Percentiles rank a stretch among this genome's conserved stretches.
Evolutionary conservation across 2,797 vertebrate species (phyloP).

Genomic region (Coreius guichenoti): DNA sequence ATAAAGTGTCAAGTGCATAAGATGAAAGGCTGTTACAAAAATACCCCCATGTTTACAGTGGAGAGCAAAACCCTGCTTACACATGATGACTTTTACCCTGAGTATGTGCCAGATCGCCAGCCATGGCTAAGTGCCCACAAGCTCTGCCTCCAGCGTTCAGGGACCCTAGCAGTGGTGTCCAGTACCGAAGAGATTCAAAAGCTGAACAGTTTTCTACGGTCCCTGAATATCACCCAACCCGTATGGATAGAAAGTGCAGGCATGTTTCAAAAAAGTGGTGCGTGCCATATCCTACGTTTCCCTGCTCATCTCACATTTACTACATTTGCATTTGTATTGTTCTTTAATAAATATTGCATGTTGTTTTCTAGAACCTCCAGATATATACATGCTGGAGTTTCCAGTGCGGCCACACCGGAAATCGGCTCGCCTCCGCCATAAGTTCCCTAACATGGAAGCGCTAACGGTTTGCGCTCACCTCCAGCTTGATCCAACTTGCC

Average conservation of each 20-base stretch:
- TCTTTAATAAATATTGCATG: neutral
- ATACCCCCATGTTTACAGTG: constrained; percentile 61
- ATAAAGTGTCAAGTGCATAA: neutral
- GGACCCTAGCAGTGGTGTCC: constrained; percentile 69
- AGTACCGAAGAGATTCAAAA: constrained; percentile 64
- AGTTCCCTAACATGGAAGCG: constrained; percentile 72
- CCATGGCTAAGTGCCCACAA: constrained; percentile 69
- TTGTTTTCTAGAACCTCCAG: constrained; percentile 30
- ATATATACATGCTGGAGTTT: constrained; percentile 74
- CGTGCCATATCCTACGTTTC: constrained; percentile 53
- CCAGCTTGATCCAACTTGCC: constrained; percentile 67
- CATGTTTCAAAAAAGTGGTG: constrained; percentile 67
- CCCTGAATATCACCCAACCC: constrained; percentile 74
- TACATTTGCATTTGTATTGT: no score
- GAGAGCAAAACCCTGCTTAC: constrained; percentile 58
- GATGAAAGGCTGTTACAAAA: neutral
- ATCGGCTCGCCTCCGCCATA: constrained; percentile 69
- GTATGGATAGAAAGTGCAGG: constrained; percentile 76
- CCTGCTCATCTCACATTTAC: neutral
- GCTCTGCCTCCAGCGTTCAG: constrained; percentile 70
- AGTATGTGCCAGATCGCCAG: constrained; percentile 68
- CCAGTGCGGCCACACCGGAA: constrained; percentile 65
- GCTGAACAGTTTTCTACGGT: constrained; percentile 73
- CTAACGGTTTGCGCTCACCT: constrained; percentile 75
- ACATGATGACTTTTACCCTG: constrained; percentile 69